A percentile compares a stretch with the other conserved stretches of the same genome.
phyloP scores from a whole-genome alignment of 2,888 invertebrate genomes.

The Apamea crenata region DNA sequence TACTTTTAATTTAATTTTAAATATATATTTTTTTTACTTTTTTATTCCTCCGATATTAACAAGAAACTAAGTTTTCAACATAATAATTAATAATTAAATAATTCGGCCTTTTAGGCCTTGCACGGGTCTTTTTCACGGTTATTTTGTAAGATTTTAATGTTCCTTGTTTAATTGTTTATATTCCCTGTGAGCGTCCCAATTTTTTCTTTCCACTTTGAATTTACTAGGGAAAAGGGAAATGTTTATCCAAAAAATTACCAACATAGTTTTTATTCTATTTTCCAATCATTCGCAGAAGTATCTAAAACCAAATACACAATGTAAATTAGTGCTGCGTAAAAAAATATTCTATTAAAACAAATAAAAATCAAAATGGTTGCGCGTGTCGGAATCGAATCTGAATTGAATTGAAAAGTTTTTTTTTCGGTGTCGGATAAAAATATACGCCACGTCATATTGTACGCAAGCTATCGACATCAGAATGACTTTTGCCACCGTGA shows the following conservation, averaged over 20 bases:
- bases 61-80: too few species aligned
- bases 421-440: constrained; percentile 50
- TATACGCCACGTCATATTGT: constrained; percentile 53
- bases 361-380: constrained; percentile 41
- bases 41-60: too few species aligned
- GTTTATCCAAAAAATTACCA: background rate
- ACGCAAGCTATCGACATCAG: constrained; percentile 28
- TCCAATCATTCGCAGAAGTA: constrained; percentile 4
- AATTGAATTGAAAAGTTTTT: constrained; percentile 54
- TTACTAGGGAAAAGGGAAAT: background rate
- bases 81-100: too few species aligned
- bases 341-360: constrained; percentile 44
- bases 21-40: too few species aligned
- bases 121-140: too few species aligned
- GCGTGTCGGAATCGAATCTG: constrained; percentile 54
- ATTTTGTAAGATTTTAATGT: too few species aligned
- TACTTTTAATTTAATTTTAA: too few species aligned
- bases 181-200: too few species aligned
- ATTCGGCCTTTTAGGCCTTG: too few species aligned
- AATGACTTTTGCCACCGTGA: constrained; percentile 36
- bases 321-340: constrained; percentile 9
- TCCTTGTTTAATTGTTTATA: too few species aligned
- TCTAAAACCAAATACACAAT: constrained; percentile 25
- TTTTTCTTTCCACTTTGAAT: background rate
- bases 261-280: background rate